Evolutionary conservation across 2,888 invertebrate genomes (phyloP).

Genomic region (Rugalucina vietnamica): DNA sequence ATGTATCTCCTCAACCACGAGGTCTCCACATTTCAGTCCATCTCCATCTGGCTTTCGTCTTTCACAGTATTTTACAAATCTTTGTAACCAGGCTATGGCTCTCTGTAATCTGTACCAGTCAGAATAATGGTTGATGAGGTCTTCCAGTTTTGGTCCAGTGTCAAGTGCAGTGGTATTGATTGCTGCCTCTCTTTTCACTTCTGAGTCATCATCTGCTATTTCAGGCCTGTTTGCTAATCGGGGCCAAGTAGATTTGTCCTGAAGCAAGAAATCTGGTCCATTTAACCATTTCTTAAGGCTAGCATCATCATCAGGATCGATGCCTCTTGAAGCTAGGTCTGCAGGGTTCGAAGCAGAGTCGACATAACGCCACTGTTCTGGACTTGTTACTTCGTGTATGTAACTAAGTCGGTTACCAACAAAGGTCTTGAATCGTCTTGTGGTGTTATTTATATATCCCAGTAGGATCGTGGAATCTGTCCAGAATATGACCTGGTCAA

Average conservation of each 20-base stretch:
- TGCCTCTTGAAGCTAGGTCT: conserved; percentile 34
- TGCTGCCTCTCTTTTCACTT: conserved; percentile 24
- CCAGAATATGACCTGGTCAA: no score
- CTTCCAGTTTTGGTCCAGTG: background rate
- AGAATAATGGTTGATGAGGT: conserved; percentile 16
- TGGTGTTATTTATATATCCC: no score
- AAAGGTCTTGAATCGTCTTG: no score
- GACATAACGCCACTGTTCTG: no score
- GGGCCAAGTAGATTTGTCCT: conserved; percentile 19
- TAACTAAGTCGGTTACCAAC: no score
- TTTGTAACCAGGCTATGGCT: conserved; percentile 29
- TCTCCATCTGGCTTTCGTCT: background rate
- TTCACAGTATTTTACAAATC: conserved; percentile 1
- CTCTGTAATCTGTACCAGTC: conserved; percentile 27
- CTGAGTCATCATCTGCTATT: conserved; percentile 19
- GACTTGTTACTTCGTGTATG: no score
- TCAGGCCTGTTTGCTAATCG: background rate
- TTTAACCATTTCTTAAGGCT: conserved; percentile 20
- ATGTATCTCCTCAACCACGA: conserved; percentile 8
- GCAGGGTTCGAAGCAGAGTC: no score
- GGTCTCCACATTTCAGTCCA: no score
- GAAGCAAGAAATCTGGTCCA: conserved; percentile 32
- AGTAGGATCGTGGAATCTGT: no score
- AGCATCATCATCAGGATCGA: background rate
- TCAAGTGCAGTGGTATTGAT: conserved; percentile 9